These are phyloP conservation scores for Trichonephila inaurata DNA, from an alignment of 1,140 invertebrate species.

Conservation along the genomic window DNA sequence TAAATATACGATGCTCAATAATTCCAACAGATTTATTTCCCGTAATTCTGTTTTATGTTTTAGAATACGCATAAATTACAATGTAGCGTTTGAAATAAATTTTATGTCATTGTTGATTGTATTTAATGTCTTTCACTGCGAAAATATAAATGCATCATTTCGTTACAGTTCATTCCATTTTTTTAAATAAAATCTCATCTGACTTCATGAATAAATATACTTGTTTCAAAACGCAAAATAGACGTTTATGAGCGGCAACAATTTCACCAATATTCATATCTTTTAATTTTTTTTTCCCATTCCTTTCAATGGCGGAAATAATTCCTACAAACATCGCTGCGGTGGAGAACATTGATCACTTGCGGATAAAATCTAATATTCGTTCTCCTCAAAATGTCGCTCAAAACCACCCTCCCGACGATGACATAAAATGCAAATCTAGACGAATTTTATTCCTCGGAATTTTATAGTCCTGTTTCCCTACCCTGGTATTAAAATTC, in stretches of 20 bases:
- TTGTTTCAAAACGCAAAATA: not conserved
- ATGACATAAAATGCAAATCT: constrained; percentile 70
- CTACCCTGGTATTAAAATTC: constrained; percentile 56
- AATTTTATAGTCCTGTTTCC: constrained; percentile 62
- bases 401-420: not conserved
- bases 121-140: too few species aligned
- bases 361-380: constrained; percentile 62
- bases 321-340: not conserved
- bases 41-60: too few species aligned
- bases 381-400: constrained; percentile 40
- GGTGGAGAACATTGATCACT: constrained; percentile 31
- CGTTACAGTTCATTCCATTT: too few species aligned
- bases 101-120: too few species aligned
- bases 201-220: too few species aligned
- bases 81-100: too few species aligned
- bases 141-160: too few species aligned
- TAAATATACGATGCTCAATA: too few species aligned
- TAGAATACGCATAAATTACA: too few species aligned
- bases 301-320: not conserved
- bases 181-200: too few species aligned
- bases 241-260: not conserved
- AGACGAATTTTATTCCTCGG: constrained; percentile 22
- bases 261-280: not conserved
- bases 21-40: too few species aligned
- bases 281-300: not conserved